A percentile compares a stretch with the other conserved stretches of the same genome.
phyloP scores from a whole-genome alignment of 2,888 invertebrate species.

The Pemphredon lugubris region DNA sequence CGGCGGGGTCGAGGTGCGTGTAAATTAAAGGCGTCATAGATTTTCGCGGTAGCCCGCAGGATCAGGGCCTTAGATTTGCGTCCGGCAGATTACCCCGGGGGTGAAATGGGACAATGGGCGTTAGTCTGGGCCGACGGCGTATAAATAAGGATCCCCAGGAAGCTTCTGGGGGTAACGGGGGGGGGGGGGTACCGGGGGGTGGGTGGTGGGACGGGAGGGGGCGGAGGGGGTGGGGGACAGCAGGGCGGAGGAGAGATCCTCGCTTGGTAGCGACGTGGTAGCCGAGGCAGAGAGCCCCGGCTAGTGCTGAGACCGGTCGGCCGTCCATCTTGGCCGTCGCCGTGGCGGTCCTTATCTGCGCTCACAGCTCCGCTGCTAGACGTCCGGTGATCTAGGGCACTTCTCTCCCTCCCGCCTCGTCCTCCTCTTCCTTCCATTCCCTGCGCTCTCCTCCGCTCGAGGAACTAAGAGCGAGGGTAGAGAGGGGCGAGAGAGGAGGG shows the following conservation, averaged over 20 bases:
- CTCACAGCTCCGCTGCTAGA: constrained; percentile 80
- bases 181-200: constrained; percentile 54
- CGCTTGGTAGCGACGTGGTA: constrained; percentile 70
- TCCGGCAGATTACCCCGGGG: constrained; percentile 80
- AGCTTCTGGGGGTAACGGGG: constrained; percentile 71
- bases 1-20: constrained; percentile 65
- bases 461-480: too few species aligned
- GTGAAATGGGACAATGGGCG: constrained; percentile 81
- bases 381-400: constrained; percentile 80
- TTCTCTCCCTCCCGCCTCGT: constrained; percentile 66
- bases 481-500: too few species aligned
- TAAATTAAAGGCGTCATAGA: constrained; percentile 81
- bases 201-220: constrained; percentile 63
- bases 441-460: constrained; percentile 28
- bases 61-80: constrained; percentile 81
- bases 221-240: constrained; percentile 47
- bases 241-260: constrained; percentile 70
- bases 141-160: constrained; percentile 80
- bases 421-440: constrained; percentile 24
- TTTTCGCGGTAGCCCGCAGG: constrained; percentile 81
- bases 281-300: constrained; percentile 67
- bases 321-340: constrained; percentile 81
- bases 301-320: constrained; percentile 77
- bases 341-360: constrained; percentile 81
- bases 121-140: constrained; percentile 79